Base-by-base conservation (phyloP, 2,113 vertebrate species). In the Plotosus lineatus region DNA sequence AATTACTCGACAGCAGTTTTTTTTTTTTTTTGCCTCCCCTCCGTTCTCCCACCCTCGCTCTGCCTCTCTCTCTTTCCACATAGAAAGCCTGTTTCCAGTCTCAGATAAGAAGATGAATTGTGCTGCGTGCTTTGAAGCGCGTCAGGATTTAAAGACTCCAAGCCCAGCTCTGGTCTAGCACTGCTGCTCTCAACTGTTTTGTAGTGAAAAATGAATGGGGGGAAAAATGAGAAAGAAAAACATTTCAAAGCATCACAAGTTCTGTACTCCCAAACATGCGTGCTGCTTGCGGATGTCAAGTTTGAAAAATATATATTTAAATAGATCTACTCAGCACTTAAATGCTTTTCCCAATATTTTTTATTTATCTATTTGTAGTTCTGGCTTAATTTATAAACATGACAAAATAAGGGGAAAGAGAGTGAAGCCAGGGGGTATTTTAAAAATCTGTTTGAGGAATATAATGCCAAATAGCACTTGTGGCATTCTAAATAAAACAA, bases 1-100 rank as follows among this genome's bases (percentile, higher is more conserved):
- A 94, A 93, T 94, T 94, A 94, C 93, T 94, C 93, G 92, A 93
- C 93, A 94, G 93, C 93, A 93, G 90, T 93, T 93, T 92, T 90
- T 90, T 80, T 93, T 93, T 92, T 90, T 90, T 80, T 90, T 90
- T 82, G 40, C 48, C 75, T 48, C 73, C 81, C 51, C 81, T 50
- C 56, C 80, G 36, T 79, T 65, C 79, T 68, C 77, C 50, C 82
- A 55, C 80, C 48, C 75, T 80, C 80, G 63, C 76, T 78, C 80
- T 86, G 83, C 75, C 87, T 85, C 89, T 87, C 88, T 92, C 89
- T 80, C 82, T 83, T 89, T 91, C 88, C 90, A 90, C 91, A 93
- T 91, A 92, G 91, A 93, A 94, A 93, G 92, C 89, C 90, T 92
- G 92, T 93, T 94, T 93, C 89, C 88, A 93, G 92, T 91, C 91